Evolutionary conservation across 2,888 invertebrate species (phyloP), one percentile per base, ranked within the genome.

Genomic region (Diarsia dahlii): DNA sequence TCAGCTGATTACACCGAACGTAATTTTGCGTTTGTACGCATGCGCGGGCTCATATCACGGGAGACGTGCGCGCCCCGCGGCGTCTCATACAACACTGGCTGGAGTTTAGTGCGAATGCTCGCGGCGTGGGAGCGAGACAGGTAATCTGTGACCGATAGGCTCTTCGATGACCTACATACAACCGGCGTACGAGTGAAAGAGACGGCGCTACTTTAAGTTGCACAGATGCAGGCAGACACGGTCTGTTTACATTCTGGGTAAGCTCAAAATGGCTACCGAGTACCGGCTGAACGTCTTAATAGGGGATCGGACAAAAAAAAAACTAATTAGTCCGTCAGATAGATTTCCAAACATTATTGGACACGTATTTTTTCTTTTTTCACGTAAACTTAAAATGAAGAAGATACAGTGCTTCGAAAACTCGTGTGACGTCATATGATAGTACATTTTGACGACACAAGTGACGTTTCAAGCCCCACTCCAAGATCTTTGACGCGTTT

Each of bases 1-100:
- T 91, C 94, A 95, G 95, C 94, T 94, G 94, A 91, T 93, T 88
- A 89, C 92, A 85, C 84, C 71, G 82, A 80, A 87, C 87, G 81
- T 83, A 78, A 77, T 82, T 69, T 81, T 85, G 85, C 86, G 88
- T 70, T 85, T 86, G 86, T 89, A 90, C 94, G 94, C 94, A 92
- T 93, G 93, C 95, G 94, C 91, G 89, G 89, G 87, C 82, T 89
- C 90, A 91, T 90, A 88, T 89, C 90, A 91, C 88, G 81, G 69
- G 71, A 85, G 81, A 91, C 91, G 90, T 88, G 90, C 89, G 89
- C 91, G 90, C 90, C 89, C 89, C 83, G 74, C 89, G 89, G 88
- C 89, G 91, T 88, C 89, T 89, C 89, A 89, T 90, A 89, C 87
- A 87, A 87, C 84, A 90, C 91, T 84, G 48, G 86, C 91, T 86